A percentile compares a stretch with the other conserved stretches of the same genome.
phyloP scores from a whole-genome alignment of 2,113 vertebrate genomes.

The Blennius ocellaris region DNA sequence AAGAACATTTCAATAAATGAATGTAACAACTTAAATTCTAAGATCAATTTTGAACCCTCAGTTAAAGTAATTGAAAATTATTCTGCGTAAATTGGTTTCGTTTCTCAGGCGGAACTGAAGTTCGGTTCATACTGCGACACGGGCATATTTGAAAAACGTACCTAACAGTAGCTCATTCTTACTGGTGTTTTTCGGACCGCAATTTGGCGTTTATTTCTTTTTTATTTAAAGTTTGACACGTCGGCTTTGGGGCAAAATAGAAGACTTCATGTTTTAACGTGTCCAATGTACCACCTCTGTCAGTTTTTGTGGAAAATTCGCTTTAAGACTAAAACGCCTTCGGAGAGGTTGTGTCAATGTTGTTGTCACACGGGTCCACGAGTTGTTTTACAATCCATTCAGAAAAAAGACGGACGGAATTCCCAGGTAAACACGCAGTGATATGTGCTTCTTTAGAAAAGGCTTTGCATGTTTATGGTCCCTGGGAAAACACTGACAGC shows the following conservation, averaged over 20 bases:
- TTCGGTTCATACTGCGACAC: not conserved
- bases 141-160: constrained; percentile 55
- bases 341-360: not conserved
- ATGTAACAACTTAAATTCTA: no score
- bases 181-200: not conserved
- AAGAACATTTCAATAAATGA: no score
- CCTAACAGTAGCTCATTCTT: not conserved
- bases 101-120: constrained; percentile 38
- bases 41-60: no score
- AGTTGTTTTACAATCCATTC: not conserved
- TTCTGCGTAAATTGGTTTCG: not conserved
- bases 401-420: not conserved
- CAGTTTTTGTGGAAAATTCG: not conserved
- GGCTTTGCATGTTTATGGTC: no score
- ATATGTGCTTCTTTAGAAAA: no score
- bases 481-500: no score
- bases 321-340: not conserved
- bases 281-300: not conserved
- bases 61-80: no score
- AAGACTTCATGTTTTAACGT: not conserved
- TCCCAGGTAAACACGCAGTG: constrained; percentile 37
- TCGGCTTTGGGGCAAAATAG: not conserved
- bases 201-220: no score
- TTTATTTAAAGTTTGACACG: not conserved
- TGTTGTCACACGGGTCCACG: constrained; percentile 1